phyloP scores from a whole-genome alignment of 2,888 invertebrate genomes.

The Liposcelis brunnea region DNA sequence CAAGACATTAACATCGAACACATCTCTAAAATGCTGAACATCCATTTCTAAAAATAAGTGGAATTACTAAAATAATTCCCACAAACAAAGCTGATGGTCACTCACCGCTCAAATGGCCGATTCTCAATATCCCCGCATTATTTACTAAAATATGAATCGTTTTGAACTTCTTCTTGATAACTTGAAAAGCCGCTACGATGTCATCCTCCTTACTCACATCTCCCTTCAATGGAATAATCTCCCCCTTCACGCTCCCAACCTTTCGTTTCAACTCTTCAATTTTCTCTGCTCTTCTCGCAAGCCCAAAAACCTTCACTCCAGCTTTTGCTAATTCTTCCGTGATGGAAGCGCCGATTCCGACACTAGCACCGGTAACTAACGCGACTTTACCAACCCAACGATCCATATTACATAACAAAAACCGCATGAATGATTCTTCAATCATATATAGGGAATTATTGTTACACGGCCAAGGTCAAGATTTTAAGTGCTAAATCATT shows the following conservation, averaged over 20 bases:
- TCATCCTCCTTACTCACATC: slow-evolving; percentile 24
- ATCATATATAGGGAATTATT: no score
- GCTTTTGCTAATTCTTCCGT: no score
- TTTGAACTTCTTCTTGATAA: slow-evolving; percentile 23
- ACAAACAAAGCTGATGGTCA: no score
- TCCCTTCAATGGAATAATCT: slow-evolving; percentile 22
- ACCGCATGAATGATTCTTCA: no score
- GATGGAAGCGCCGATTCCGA: background rate
- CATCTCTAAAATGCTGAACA: no score
- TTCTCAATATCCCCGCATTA: slow-evolving; percentile 22
- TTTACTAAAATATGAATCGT: slow-evolving; percentile 25
- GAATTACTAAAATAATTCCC: no score
- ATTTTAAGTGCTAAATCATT: no score
- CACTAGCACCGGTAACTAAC: background rate
- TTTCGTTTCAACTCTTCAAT: background rate
- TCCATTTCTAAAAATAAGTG: no score
- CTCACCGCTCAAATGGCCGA: slow-evolving; percentile 18
- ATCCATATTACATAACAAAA: no score
- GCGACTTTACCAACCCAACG: background rate
- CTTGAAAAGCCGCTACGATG: slow-evolving; percentile 22
- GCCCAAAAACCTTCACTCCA: no score
- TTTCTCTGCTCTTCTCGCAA: background rate
- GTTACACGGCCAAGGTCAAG: no score
- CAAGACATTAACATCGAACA: no score
- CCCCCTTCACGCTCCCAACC: slow-evolving; percentile 13